Conservation (phyloP, 1,140 invertebrate genomes). For the Platorchestia sp. region DNA sequence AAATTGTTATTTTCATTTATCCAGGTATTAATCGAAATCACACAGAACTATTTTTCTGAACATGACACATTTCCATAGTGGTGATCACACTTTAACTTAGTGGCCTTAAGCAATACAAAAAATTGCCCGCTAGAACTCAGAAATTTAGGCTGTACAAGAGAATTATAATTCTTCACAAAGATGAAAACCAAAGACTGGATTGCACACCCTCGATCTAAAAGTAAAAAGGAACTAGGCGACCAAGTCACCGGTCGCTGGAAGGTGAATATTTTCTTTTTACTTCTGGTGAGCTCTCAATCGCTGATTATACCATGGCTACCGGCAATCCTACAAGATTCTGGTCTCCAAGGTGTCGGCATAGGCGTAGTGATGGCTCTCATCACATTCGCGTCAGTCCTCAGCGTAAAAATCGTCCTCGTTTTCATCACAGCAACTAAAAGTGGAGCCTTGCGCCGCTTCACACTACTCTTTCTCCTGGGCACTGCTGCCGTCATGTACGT, state of each 20-base stretch:
- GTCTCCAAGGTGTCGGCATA: background rate
- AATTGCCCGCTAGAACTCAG: background rate
- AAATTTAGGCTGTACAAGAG: background rate
- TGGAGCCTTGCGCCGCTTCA: background rate
- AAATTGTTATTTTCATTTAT: background rate
- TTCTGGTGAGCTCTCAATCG: background rate
- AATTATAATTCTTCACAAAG: background rate
- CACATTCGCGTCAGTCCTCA: background rate
- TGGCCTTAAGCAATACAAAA: background rate
- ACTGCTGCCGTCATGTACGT: background rate
- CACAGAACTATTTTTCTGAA: background rate
- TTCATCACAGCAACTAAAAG: constrained; percentile 38
- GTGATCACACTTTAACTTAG: background rate
- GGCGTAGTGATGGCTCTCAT: constrained; percentile 17
- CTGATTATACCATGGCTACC: constrained; percentile 27
- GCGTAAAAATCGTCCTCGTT: constrained; percentile 20
- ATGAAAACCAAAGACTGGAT: constrained; percentile 29
- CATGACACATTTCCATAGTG: background rate
- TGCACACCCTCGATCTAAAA: background rate
- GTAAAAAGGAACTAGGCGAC: constrained; percentile 2
- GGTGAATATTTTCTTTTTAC: constrained; percentile 41
- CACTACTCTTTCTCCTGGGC: background rate
- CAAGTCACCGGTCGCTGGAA: constrained; percentile 24
- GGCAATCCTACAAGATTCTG: background rate
- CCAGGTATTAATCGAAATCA: background rate